Base-by-base conservation (phyloP, 2,797 vertebrate genomes). In the Podarcis siculus region DNA sequence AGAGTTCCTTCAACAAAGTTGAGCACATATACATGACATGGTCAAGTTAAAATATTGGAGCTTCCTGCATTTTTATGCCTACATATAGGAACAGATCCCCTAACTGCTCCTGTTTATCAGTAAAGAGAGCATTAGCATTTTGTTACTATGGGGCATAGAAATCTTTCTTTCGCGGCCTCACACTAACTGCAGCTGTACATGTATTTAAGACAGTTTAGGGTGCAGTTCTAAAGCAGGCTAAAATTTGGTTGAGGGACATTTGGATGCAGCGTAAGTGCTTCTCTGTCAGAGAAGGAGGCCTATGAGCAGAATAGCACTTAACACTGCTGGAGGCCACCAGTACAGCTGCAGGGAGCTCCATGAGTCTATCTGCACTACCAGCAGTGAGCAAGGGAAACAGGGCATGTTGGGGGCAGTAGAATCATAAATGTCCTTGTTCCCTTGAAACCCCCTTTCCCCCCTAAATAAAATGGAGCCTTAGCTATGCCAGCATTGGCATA, bases 1-100 rank as follows among this genome's bases (percentile, higher is more conserved):
- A 85, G 82, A 6, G 79, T 87, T 88, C 3, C 10, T 67, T 12
- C 32, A 78, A 30, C n/a, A 55, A n/a, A 82, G 27, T 87, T 83
- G 35, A 71, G 39, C 17, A 55, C 4, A 19, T 55, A 27, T 37
- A 66, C 32, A 42, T 76, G 32, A 83, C 30, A 71, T 71, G 13
- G 39, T 58, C 19, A 78, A 73, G 27, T 55, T 25, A 2, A 61
- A n/a, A n/a, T 39, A 72, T n/a, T 8, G 27, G 42, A 83, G 25
- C n/a, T 49, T 23, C 8, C 21, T 35, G 3, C n/a, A 32, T 86
- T 79, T 49, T 86, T 79, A 15, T 58, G 13, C 30, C 23, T 69
- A 35, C 8, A 58, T 12, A 9, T 64, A 17, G 32, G 9, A 75
- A 3, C 30, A 71, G 67, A 42, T 69, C 10, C 35, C 30, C 30